These are phyloP conservation scores for Triplophysa dalaica DNA, from an alignment of 2,113 vertebrate genomes.

Conservation along the genomic window DNA sequence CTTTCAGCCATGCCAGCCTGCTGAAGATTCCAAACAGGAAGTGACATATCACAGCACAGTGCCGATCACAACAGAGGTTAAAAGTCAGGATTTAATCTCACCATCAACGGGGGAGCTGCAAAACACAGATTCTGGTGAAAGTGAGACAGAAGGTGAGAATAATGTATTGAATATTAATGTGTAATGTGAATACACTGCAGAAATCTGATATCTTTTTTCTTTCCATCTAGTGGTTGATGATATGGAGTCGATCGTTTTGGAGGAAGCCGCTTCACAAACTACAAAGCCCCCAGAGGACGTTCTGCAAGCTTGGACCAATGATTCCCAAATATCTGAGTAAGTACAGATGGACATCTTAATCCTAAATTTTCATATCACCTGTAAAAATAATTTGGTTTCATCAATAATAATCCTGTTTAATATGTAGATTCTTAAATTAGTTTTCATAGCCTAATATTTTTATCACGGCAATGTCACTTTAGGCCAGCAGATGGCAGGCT, in stretches of 20 bases:
- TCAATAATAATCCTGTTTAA: too few relatives aligned
- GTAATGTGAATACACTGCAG: background rate
- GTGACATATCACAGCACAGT: constrained; percentile 31
- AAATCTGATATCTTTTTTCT: background rate
- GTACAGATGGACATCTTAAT: background rate
- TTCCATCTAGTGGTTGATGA: constrained; percentile 76
- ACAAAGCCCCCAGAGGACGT: constrained; percentile 59
- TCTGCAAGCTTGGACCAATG: constrained; percentile 80
- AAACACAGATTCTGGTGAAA: constrained; percentile 17
- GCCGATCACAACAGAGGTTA: constrained; percentile 34
- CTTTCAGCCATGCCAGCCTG: constrained; percentile 25
- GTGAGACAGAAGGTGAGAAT: constrained; percentile 60
- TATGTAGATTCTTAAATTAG: too few relatives aligned
- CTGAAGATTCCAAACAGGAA: constrained; percentile 53
- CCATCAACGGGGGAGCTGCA: background rate
- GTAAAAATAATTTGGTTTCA: too few relatives aligned
- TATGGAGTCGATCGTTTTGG: constrained; percentile 82
- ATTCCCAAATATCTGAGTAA: constrained; percentile 63
- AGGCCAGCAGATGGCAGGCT: constrained; percentile 71
- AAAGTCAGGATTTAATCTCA: constrained; percentile 38
- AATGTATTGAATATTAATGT: background rate
- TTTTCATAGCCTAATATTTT: too few relatives aligned
- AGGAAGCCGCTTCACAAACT: constrained; percentile 65
- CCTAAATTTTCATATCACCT: background rate
- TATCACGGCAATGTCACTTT: constrained; percentile 34